Evolutionary conservation across 2,888 invertebrate species (phyloP).

Genomic region (Nomada hirtipes): DNA sequence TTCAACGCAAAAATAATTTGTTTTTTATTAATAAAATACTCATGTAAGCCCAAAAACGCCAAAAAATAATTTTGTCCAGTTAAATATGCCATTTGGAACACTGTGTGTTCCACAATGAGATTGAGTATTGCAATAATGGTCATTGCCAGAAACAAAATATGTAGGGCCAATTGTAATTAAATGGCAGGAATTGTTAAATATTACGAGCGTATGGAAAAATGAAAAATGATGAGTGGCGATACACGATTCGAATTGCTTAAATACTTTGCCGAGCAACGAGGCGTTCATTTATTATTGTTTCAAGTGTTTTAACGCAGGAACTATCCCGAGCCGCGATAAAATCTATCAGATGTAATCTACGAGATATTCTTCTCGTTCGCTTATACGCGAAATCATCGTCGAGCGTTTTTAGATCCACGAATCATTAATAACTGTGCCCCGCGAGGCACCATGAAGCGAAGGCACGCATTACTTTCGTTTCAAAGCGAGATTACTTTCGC

Average conservation of each 20-base stretch:
- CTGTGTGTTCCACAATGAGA: too few species aligned
- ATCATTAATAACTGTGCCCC: slow-evolving; percentile 66
- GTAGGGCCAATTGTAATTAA: too few species aligned
- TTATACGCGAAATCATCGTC: slow-evolving; percentile 52
- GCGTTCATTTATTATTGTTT: slow-evolving; percentile 45
- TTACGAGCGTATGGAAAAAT: neutral
- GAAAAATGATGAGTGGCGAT: neutral
- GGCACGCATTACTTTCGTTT: slow-evolving; percentile 50
- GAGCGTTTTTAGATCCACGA: slow-evolving; percentile 43
- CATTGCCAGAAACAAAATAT: too few species aligned
- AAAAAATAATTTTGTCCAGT: too few species aligned
- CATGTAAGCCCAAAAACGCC: too few species aligned
- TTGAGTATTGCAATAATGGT: neutral
- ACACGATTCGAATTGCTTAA: neutral
- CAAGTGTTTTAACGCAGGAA: slow-evolving; percentile 25
- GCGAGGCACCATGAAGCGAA: slow-evolving; percentile 30
- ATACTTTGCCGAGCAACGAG: neutral
- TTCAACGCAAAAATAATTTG: too few species aligned
- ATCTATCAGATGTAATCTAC: slow-evolving; percentile 41
- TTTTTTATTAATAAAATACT: too few species aligned
- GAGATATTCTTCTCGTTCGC: slow-evolving; percentile 42
- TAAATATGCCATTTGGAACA: too few species aligned
- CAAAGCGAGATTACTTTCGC: slow-evolving; percentile 45
- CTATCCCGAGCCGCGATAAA: slow-evolving; percentile 40
- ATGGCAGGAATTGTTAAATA: neutral